Evolutionary conservation across 2,888 invertebrate species (phyloP).

Genomic region (Macropis europaea): DNA sequence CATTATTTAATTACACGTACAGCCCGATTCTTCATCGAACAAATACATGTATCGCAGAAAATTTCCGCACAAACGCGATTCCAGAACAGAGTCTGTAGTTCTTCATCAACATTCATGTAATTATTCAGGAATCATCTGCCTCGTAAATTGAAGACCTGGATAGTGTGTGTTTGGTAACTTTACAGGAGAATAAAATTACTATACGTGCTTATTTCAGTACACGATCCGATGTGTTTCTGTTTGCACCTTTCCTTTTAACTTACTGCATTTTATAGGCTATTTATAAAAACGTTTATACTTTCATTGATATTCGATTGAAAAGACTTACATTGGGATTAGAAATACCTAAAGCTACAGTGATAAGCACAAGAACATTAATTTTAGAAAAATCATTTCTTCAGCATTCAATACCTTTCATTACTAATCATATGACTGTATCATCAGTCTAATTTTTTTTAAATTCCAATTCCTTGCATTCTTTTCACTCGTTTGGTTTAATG

Average conservation of each 20-base stretch:
- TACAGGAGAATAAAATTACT: neutral
- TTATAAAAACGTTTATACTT: too few species aligned
- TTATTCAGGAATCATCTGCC: constrained; percentile 16
- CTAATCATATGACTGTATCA: too few species aligned
- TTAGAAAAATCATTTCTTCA: too few species aligned
- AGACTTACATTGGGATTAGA: too few species aligned
- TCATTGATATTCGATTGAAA: too few species aligned
- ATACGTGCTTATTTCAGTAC: neutral
- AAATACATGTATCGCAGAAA: constrained; percentile 11
- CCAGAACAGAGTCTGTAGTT: neutral
- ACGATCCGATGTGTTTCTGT: neutral
- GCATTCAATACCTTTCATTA: too few species aligned
- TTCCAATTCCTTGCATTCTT: too few species aligned
- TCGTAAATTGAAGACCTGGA: constrained; percentile 34
- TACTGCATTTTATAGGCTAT: too few species aligned
- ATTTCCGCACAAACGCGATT: constrained; percentile 24
- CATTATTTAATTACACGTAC: constrained; percentile 52
- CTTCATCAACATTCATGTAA: constrained; percentile 4
- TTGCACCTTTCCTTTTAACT: neutral
- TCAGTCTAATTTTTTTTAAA: too few species aligned
- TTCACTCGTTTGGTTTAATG: too few species aligned
- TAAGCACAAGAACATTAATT: too few species aligned
- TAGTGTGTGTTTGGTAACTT: neutral
- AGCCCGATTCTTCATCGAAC: constrained; percentile 18
- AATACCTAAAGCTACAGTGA: too few species aligned